Evolutionary conservation across 2,797 vertebrate genomes (phyloP).

Genomic region (Mus caroli): DNA sequence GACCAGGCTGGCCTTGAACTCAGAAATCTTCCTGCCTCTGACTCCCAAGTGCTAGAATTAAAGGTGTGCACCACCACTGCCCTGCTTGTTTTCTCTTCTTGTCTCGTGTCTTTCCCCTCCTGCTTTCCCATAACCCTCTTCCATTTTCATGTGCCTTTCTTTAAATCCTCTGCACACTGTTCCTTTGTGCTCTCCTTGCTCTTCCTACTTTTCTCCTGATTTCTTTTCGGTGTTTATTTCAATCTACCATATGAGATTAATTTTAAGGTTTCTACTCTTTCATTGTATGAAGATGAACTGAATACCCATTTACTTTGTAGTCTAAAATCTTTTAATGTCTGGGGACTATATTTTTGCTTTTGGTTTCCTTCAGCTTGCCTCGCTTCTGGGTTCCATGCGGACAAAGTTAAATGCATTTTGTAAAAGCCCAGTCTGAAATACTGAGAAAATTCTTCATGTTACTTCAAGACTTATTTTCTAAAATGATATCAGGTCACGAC

Average conservation of each 20-base stretch:
- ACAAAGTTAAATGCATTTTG: background rate
- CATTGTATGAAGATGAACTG: background rate
- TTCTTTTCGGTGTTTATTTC: background rate
- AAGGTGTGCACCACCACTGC: too few species aligned
- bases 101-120: background rate
- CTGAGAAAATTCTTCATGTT: background rate
- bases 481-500: background rate
- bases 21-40: too few species aligned
- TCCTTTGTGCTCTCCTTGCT: background rate
- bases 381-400: background rate
- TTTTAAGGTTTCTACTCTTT: background rate
- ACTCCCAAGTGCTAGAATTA: too few species aligned
- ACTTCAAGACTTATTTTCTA: slow-evolving; percentile 1
- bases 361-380: background rate
- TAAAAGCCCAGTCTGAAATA: background rate
- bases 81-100: background rate
- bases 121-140: too few species aligned
- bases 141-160: background rate
- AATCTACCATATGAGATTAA: background rate
- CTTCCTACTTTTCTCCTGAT: background rate
- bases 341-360: background rate
- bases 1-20: too few species aligned
- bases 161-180: background rate
- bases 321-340: background rate
- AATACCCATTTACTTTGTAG: background rate